Conservation (phyloP, 2,113 vertebrate species). For the Mungos mungo region DNA sequence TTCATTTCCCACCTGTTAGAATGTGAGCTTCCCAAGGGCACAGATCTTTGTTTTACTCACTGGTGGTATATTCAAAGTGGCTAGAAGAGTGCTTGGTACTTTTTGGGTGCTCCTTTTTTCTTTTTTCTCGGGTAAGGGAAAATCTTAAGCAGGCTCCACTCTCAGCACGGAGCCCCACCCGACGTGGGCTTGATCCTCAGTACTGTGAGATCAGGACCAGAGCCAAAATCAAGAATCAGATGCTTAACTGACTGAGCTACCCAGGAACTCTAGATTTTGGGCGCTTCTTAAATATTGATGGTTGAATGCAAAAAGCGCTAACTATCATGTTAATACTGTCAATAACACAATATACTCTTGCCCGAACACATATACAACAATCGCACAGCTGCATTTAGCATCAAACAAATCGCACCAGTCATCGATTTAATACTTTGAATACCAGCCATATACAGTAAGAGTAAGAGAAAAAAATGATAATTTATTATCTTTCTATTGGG, state of each 20-base stretch:
- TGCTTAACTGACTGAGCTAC: too few relatives aligned
- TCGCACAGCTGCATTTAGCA: neutral
- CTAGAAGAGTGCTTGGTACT: neutral
- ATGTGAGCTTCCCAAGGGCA: neutral
- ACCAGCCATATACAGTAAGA: neutral
- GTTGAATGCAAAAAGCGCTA: neutral
- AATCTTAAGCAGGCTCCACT: too few relatives aligned
- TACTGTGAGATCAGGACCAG: too few relatives aligned
- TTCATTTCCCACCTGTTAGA: neutral
- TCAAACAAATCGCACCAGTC: neutral
- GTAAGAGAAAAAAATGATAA: neutral
- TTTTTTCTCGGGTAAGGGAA: too few relatives aligned
- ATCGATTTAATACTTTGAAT: neutral
- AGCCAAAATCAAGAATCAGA: too few relatives aligned
- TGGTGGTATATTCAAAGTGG: neutral
- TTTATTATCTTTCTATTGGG: neutral
- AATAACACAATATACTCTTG: neutral
- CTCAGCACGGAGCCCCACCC: too few relatives aligned
- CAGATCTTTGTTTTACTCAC: neutral
- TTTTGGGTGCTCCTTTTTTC: neutral
- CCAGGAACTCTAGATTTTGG: neutral
- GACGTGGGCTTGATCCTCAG: too few relatives aligned
- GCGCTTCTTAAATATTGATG: neutral
- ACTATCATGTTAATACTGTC: neutral
- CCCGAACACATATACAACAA: neutral